Evolutionary conservation across 2,113 vertebrate species (phyloP), one percentile per base, ranked within the genome.

Genomic region (Vireo altiloquus): DNA sequence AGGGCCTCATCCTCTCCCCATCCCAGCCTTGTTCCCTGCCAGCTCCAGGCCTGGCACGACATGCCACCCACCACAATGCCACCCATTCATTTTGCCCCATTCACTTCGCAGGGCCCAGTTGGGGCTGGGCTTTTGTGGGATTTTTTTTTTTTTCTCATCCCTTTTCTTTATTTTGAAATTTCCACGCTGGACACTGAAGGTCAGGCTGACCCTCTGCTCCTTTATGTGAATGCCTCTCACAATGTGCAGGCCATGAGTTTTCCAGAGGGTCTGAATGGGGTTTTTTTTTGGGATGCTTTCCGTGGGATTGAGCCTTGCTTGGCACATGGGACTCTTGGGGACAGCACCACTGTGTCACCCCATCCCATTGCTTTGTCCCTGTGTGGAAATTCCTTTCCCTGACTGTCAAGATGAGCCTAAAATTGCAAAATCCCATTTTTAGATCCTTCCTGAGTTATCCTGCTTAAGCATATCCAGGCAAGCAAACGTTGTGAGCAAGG

Each of bases 21-120:
- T 19, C 83, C 91, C 60, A 13, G 92, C 91, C 13, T 52, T 61
- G 28, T 74, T 84, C 89, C n/a, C 79, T 56, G 76, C 82, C 76
- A n/a, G 86, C 46, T 82, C 65, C 86, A 91, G 82, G 74, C 22
- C 76, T 90, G 82, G 75, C 83, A 86, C 49, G 40, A 92, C 74
- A 18, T 30, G 76, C 39, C 22, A 88, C 90, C n/a, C n/a, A n/a
- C n/a, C n/a, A 97, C 95, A 97, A 94, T 92, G 90, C 8, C 80
- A 85, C 49, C 92, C 86, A 96, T 97, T 97, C 97, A 97, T 96
- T 47, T 74, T 70, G 37, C 35, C 70, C 94, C 60, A 77, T 92
- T 95, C 72, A 75, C 30, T 88, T 82, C 39, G 15, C 89, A 74
- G 75, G 90, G 90, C 78, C 93, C 47, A n/a, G n/a, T n/a, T n/a